Base-by-base conservation (phyloP, 2,888 invertebrate genomes). In the Heteropelma amictum region DNA sequence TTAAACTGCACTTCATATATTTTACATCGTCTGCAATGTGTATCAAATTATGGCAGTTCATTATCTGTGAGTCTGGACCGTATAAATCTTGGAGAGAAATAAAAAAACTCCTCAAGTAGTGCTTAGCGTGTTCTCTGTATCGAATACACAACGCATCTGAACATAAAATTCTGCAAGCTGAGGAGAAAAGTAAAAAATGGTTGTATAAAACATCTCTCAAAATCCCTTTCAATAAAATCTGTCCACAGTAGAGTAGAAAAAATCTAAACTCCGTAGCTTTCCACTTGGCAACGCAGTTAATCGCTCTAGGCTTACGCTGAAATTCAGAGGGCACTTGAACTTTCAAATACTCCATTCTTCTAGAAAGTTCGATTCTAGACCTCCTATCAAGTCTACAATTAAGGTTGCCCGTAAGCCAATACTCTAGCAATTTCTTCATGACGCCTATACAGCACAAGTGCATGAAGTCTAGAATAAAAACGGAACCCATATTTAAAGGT, bases 31-130 rank as follows among this genome's bases (percentile, higher is more conserved):
- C n/a, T n/a, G n/a, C n/a, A n/a, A n/a, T n/a, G n/a, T n/a, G n/a
- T n/a, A 67, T 78, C 77, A 10, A 14, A 21, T 64, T 72, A 28
- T 78, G 78, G 1, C 71, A 21, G 42, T 77, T 78, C 3, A 77
- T 38, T 8, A 71, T 35, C 35, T 65, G 60, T 1, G 40, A 42
- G 12, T 47, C 10, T 1, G n/a, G 10, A 6, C 74, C 63, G 35
- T 78, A 77, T 1, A 76, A 23, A 14, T 17, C 1, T 8, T 35
- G 51, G 3, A 54, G 10, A 3, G 45, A 6, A 10, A 5, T 1
- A 33, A 63, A 40, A 21, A 77, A 77, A 7, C 7, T 65, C 35
- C 0, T 3, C 7, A 77, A 42, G n/a, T 61, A 72, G 12, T 40
- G 26, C 17, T 49, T 64, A 0, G 65, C 69, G 33, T 33, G 72